Percentiles rank a stretch among this genome's conserved stretches.
Evolutionary conservation across 2,888 invertebrate genomes (phyloP).

Genomic region (Phlogophora meticulosa): DNA sequence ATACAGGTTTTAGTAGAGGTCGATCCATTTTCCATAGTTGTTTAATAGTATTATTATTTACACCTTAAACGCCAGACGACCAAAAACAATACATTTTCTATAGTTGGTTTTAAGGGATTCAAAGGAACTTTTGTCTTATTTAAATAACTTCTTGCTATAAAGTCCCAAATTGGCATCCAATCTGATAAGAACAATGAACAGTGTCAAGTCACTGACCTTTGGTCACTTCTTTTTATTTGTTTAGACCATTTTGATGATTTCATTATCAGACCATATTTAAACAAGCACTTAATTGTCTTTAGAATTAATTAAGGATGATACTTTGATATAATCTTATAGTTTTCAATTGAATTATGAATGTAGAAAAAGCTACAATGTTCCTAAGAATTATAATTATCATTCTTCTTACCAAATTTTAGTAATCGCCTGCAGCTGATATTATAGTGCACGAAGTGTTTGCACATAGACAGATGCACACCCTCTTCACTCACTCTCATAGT

Average conservation of each 20-base stretch:
- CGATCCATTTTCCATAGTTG: not conserved
- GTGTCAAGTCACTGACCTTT: constrained; percentile 49
- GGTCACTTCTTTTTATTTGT: constrained; percentile 52
- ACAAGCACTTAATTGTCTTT: constrained; percentile 41
- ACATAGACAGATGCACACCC: no score
- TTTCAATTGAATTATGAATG: not conserved
- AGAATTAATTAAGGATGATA: constrained; percentile 48
- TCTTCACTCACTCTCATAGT: no score
- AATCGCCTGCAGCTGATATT: no score
- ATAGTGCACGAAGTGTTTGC: no score
- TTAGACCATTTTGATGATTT: constrained; percentile 50
- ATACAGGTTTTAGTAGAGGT: not conserved
- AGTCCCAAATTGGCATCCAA: constrained; percentile 10
- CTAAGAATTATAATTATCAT: not conserved
- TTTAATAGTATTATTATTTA: no score
- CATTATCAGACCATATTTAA: constrained; percentile 50
- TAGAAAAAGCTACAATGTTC: not conserved
- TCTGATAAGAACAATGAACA: constrained; percentile 38
- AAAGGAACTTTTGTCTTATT: not conserved
- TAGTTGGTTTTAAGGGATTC: rapidly evolving
- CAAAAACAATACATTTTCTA: no score
- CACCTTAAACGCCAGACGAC: no score
- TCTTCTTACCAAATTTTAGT: no score
- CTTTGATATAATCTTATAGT: not conserved
- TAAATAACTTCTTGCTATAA: not conserved